Evolutionary conservation across 2,888 invertebrate species (phyloP), one percentile per base, ranked within the genome.

Genomic region (Lymantria monacha): DNA sequence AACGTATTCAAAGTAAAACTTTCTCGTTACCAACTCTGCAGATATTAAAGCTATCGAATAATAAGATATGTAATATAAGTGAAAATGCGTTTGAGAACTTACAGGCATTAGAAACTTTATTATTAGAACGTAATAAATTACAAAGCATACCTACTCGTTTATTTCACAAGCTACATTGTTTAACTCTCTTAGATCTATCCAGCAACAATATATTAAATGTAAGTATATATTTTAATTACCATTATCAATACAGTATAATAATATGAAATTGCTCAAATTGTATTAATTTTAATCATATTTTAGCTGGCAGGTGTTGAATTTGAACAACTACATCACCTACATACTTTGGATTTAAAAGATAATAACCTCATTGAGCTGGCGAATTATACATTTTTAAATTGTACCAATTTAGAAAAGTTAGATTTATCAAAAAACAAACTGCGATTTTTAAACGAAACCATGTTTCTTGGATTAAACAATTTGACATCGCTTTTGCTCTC

Each of bases 361-460:
- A 96, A 96, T 77, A 90, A 92, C 49, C 85, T 96, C 53, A 74
- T 82, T 7, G 80, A 84, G 51, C 58, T 91, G 7, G 92, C 94
- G 5, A 93, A 94, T 57, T 90, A 92, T 42, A 79, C 93, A 7
- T 95, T 96, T 73, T 66, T 85, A 7, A 88, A 92, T 38, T 92
- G 93, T 51, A 79, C 76, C 1, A 91, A 89, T 46, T 79, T 96
- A 51, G 94, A 95, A 60, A 94, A 94, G 68, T 81, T 96, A 13
- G 93, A 94, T 66, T 80, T 96, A 44, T 94, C 95, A 57, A 94
- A 93, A 57, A 96, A 96, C 72, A 93, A 93, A 70, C 81, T 96
- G 48, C 93, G 94, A 64, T 92, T 88, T 53, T 72, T 96, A 36
- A 92, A 93, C 49, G 83, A 92, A 30, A 92, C 92, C 11, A 92